Conservation (phyloP, 2,113 vertebrate genomes). For the Cynocephalus volans region DNA sequence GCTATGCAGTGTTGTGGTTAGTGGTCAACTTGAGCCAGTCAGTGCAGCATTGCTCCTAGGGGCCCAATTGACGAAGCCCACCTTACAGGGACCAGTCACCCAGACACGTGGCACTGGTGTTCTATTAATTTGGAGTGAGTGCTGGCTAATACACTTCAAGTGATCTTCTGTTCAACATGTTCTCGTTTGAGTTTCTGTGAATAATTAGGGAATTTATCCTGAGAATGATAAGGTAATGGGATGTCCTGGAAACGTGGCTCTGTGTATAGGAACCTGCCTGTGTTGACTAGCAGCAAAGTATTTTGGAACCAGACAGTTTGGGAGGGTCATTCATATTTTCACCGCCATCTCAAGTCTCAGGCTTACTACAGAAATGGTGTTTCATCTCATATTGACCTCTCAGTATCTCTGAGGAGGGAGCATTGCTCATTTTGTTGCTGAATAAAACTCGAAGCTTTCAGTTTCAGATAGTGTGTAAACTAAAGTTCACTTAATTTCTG, state of each 20-base stretch:
- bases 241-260: not conserved
- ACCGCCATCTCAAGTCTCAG: not conserved
- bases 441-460: conserved; percentile 17
- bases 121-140: not conserved
- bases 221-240: not conserved
- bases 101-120: not conserved
- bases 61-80: not conserved
- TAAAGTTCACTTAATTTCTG: not conserved
- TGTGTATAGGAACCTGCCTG: not conserved
- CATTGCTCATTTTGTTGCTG: not conserved
- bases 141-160: not conserved
- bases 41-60: rapidly evolving
- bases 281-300: not conserved
- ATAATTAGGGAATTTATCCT: not conserved
- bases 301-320: not conserved
- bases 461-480: not conserved
- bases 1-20: not conserved
- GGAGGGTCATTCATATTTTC: not conserved
- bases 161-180: not conserved
- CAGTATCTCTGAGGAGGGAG: not conserved
- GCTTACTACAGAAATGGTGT: not conserved
- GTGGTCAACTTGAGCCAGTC: not conserved
- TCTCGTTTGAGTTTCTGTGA: not conserved
- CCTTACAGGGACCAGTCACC: not conserved
- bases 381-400: not conserved